phyloP scores from a whole-genome alignment of 2,113 vertebrate species.

The Platysteira castanea region DNA sequence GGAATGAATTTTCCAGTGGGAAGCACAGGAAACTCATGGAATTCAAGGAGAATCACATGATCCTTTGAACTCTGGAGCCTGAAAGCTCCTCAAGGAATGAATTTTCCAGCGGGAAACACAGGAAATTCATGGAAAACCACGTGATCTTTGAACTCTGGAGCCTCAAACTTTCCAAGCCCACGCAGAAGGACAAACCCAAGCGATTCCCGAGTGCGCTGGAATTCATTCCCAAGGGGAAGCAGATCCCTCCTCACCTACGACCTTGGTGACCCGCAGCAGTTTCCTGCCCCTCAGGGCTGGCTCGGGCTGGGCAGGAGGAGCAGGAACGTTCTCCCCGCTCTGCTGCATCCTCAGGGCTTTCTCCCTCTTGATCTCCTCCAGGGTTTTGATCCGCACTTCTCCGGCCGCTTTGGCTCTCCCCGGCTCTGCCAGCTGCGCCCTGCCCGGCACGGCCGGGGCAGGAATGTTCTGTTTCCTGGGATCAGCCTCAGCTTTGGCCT shows the following conservation, averaged over 20 bases:
- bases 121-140: neutral
- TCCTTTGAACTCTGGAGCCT: neutral
- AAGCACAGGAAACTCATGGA: neutral
- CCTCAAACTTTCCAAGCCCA: rapidly evolving
- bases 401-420: neutral
- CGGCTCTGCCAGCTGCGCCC: slow-evolving; percentile 25
- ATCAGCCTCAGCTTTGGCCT: slow-evolving; percentile 24
- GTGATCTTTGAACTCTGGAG: neutral
- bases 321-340: slow-evolving; percentile 1
- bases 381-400: slow-evolving; percentile 84
- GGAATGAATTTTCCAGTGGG: neutral
- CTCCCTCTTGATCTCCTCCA: slow-evolving; percentile 91
- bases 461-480: neutral
- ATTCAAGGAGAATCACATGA: neutral
- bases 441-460: neutral
- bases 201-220: rapidly evolving
- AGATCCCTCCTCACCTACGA: slow-evolving; percentile 54
- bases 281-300: neutral
- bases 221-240: no score
- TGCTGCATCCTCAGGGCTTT: slow-evolving; percentile 82
- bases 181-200: neutral
- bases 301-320: neutral
- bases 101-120: no score
- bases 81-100: no score
- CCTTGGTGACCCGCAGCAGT: slow-evolving; percentile 69